These are phyloP conservation scores for Notodonta ziczac DNA, from an alignment of 2,888 invertebrate genomes.

Conservation along the genomic window DNA sequence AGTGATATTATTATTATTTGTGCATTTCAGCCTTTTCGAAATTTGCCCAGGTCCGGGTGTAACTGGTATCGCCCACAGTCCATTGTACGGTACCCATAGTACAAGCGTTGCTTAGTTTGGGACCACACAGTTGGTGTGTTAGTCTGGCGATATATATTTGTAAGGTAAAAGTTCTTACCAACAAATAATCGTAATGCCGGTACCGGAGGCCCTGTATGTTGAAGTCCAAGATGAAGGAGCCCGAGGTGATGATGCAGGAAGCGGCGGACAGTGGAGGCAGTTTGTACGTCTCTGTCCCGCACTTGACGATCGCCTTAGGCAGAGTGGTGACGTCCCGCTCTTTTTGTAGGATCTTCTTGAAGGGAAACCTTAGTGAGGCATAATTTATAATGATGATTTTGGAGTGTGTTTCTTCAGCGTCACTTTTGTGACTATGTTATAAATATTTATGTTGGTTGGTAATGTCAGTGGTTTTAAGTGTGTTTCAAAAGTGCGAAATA, in stretches of 20 bases:
- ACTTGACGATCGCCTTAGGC: conserved; percentile 78
- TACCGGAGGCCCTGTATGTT: conserved; percentile 77
- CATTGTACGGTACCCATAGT: too few species aligned
- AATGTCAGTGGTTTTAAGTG: too few species aligned
- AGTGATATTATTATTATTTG: too few species aligned
- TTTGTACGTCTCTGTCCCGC: conserved; percentile 76
- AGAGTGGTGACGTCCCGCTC: conserved; percentile 63
- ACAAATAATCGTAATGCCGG: conserved; percentile 69
- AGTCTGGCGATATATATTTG: too few species aligned
- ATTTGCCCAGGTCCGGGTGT: too few species aligned
- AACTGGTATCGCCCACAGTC: too few species aligned
- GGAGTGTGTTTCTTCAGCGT: neutral
- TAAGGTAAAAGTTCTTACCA: conserved; percentile 49
- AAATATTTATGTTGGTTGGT: too few species aligned
- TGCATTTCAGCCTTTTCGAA: too few species aligned
- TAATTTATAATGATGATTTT: neutral
- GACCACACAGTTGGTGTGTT: too few species aligned
- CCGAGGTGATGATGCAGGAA: conserved; percentile 74
- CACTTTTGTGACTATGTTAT: too few species aligned
- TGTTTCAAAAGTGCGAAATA: too few species aligned
- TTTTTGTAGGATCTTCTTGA: conserved; percentile 69
- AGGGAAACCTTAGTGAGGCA: conserved; percentile 64
- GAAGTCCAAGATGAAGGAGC: conserved; percentile 78
- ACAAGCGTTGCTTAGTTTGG: too few species aligned
- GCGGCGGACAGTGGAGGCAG: conserved; percentile 74